Conservation (phyloP, 2,888 invertebrate species). For the Micropterix aruncella region DNA sequence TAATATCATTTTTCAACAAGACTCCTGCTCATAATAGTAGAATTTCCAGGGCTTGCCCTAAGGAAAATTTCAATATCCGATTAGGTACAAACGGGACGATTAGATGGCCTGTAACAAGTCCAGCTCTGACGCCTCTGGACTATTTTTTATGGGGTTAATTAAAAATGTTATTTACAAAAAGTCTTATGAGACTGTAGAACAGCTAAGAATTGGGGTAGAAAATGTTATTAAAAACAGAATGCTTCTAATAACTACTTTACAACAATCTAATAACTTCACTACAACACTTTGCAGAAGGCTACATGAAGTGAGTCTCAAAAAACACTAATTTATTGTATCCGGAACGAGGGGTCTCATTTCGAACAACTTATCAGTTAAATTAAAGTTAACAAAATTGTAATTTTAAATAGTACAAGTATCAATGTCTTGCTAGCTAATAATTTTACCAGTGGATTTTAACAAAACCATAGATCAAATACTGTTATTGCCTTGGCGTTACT, state of each 20-base stretch:
- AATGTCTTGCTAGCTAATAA: too few relatives aligned
- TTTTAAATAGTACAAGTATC: too few relatives aligned
- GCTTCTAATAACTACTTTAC: too few relatives aligned
- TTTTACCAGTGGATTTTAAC: too few relatives aligned
- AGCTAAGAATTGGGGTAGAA: slow-evolving; percentile 5
- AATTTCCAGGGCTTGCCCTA: slow-evolving; percentile 5
- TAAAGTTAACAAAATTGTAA: too few relatives aligned
- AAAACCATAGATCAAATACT: too few relatives aligned
- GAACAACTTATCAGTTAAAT: too few relatives aligned
- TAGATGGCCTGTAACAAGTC: slow-evolving; percentile 5
- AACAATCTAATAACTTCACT: too few relatives aligned
- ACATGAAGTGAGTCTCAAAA: slow-evolving; percentile 1
- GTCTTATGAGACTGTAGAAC: slow-evolving; percentile 2
- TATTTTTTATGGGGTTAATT: not conserved
- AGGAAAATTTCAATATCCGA: slow-evolving; percentile 5
- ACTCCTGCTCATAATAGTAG: slow-evolving; percentile 5
- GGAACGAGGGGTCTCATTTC: too few relatives aligned
- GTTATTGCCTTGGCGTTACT: too few relatives aligned
- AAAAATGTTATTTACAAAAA: slow-evolving; percentile 3
- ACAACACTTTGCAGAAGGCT: too few relatives aligned
- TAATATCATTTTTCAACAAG: slow-evolving; percentile 3
- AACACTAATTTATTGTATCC: not conserved
- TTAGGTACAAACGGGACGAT: slow-evolving; percentile 6
- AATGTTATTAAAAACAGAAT: slow-evolving; percentile 3
- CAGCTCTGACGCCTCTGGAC: not conserved